phyloP scores from a whole-genome alignment of 2,888 invertebrate genomes.

The Lepidonotus clava region DNA sequence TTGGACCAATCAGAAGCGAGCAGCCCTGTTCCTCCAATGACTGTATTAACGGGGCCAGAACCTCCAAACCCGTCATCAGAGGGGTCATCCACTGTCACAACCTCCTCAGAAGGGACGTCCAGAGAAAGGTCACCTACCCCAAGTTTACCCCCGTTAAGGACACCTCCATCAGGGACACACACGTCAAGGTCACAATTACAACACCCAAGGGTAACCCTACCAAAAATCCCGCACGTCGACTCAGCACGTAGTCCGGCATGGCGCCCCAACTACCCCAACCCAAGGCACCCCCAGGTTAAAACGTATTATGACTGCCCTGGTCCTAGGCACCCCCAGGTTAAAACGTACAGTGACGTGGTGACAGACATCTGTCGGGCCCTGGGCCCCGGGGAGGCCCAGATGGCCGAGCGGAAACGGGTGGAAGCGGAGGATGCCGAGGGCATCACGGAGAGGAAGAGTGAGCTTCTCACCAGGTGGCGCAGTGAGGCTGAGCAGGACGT shows the following conservation, averaged over 20 bases:
- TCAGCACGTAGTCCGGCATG: too few species aligned
- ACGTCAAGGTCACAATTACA: neutral
- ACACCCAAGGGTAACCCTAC: neutral
- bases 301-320: neutral
- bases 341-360: neutral
- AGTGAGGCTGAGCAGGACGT: neutral
- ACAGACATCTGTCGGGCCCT: neutral
- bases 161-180: neutral
- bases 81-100: too few species aligned
- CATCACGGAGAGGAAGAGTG: neutral
- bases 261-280: neutral
- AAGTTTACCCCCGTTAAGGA: neutral
- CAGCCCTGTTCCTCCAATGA: too few species aligned
- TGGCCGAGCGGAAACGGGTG: constrained; percentile 1
- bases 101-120: too few species aligned
- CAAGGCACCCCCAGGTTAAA: neutral
- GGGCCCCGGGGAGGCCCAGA: neutral
- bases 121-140: too few species aligned
- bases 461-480: neutral
- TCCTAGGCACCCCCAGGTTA: neutral
- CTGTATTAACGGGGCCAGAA: too few species aligned
- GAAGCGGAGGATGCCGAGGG: constrained; percentile 36
- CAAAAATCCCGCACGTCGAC: too few species aligned
- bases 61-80: too few species aligned
- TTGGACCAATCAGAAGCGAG: too few species aligned